phyloP scores from a whole-genome alignment of 1,140 invertebrate species.

The Leguminivora glycinivorella region DNA sequence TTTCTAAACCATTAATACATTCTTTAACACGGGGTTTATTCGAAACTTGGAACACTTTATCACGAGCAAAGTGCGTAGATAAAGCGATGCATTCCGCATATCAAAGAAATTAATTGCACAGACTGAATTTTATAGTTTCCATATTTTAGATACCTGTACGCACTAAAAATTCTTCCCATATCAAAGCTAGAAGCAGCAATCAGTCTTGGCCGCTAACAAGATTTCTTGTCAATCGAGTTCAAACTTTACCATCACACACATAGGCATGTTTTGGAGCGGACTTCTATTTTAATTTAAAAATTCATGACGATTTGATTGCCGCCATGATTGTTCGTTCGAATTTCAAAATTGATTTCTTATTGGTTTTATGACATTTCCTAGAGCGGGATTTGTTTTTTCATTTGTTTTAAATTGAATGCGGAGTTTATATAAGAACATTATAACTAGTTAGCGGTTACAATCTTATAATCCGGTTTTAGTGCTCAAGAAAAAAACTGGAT shows the following conservation, averaged over 20 bases:
- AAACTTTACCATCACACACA: not conserved
- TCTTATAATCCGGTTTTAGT: not conserved
- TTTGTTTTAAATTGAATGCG: slow-evolving; percentile 16
- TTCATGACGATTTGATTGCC: slow-evolving; percentile 25
- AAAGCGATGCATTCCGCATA: not conserved
- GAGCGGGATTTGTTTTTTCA: slow-evolving; percentile 12
- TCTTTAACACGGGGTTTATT: not conserved
- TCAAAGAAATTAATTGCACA: not conserved
- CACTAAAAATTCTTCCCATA: not conserved
- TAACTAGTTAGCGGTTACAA: slow-evolving; percentile 11
- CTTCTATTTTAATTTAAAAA: slow-evolving; percentile 10
- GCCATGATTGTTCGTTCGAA: slow-evolving; percentile 3
- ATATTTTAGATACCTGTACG: not conserved
- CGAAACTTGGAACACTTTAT: not conserved
- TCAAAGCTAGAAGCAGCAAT: not conserved
- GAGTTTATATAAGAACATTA: slow-evolving; percentile 6
- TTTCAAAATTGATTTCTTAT: slow-evolving; percentile 26
- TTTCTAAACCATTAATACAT: not conserved
- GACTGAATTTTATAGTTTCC: slow-evolving; percentile 3
- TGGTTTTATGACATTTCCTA: slow-evolving; percentile 2
- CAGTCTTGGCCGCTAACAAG: not conserved
- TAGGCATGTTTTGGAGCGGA: not conserved
- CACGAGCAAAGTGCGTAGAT: not conserved
- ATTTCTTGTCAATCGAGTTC: not conserved
- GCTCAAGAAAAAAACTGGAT: slow-evolving; percentile 8